Base-by-base conservation (phyloP, 2,113 vertebrate genomes). In the Pedetes capensis region DNA sequence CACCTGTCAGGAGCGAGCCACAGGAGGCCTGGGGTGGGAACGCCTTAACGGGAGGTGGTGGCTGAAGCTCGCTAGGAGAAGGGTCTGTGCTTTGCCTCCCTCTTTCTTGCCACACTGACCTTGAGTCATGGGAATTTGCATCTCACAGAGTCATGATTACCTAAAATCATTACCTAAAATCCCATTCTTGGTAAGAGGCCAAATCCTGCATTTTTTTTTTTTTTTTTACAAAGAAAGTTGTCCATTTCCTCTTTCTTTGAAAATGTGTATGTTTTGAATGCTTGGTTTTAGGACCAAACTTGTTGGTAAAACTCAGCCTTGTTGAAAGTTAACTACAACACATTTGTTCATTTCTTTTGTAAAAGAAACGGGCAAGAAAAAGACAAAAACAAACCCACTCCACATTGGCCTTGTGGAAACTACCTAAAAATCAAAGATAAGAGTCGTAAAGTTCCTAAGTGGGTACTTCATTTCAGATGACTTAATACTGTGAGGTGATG, bases 401-500 rank as follows among this genome's bases (percentile, higher is more conserved):
- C 34, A 29, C 18, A 34, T 71, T 25, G 53, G 69, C 22, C 69
- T 86, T 39, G 8, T 89, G 87, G 86, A 96, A 94, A 95, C 72
- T 53, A 69, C 49, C 57, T 96, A 86, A 87, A 93, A 91, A 76
- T 75, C 69, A 44, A 71, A 88, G 25, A 66, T 74, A 59, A n/a
- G 29, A 25, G 2, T 22, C 59, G 20, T 57, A n/a, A 82, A 83
- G 82, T 78, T 95, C 44, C n/a, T 90, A 78, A 82, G 16, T 34
- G 9, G 34, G 63, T 61, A 90, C 84, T 92, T 75, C 47, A 51
- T 85, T 95, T 71, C 34, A 75, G 81, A 61, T 76, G 32, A 80
- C 6, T 16, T 92, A 51, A 94, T 87, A 94, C 37, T 78, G 12
- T 44, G 76, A 93, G 39, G 39, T 59, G 29, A 93, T 53, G 44